These are phyloP conservation scores for Colius striatus DNA, from an alignment of 2,113 vertebrate genomes.

Conservation along the genomic window DNA sequence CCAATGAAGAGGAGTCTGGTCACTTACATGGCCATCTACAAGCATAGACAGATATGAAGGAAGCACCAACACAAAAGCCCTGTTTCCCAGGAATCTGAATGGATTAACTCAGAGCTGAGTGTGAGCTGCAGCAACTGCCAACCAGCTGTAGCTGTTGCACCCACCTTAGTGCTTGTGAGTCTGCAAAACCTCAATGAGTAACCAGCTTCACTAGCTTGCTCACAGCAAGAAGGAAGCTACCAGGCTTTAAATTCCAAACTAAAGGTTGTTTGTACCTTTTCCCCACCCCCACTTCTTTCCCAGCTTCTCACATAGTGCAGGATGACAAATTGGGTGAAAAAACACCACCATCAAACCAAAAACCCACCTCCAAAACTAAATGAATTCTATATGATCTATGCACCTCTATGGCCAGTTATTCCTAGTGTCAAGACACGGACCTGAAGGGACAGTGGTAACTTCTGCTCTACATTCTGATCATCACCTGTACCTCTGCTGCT, in stretches of 20 bases:
- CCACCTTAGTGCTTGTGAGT: fast-evolving
- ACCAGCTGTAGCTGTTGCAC: neutral
- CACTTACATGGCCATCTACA: fast-evolving
- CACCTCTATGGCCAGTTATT: neutral
- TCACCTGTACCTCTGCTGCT: fast-evolving
- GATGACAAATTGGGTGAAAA: neutral
- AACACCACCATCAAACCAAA: neutral
- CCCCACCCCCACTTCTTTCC: fast-evolving
- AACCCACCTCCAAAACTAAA: too few relatives aligned
- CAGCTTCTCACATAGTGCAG: neutral
- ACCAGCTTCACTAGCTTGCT: neutral
- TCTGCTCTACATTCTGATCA: neutral
- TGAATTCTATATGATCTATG: too few relatives aligned
- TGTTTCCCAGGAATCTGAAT: neutral
- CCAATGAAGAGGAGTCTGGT: fast-evolving
- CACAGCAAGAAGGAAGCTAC: neutral
- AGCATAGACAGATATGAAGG: neutral
- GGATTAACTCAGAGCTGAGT: fast-evolving
- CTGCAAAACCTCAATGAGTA: neutral
- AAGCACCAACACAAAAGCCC: neutral
- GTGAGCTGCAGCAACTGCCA: neutral
- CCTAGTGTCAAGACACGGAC: neutral
- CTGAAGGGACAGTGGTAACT: neutral
- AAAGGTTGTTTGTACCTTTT: neutral
- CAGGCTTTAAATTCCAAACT: neutral